These are phyloP conservation scores for Myotis pilosus DNA, from an alignment of 2,797 vertebrate species.

Conservation along the genomic window DNA sequence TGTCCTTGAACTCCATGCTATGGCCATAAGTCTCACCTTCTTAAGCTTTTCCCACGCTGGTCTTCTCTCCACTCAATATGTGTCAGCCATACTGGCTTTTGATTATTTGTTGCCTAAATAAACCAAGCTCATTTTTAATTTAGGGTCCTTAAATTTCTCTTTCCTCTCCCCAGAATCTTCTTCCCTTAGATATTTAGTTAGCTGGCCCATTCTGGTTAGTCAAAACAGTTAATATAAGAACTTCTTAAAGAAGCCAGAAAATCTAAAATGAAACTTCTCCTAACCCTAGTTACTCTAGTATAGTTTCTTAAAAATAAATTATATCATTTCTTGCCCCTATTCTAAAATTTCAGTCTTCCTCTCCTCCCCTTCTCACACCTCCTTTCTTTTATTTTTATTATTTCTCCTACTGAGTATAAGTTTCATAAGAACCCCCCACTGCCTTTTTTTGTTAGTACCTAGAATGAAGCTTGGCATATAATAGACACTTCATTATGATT, in stretches of 20 bases:
- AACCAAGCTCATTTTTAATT: background rate
- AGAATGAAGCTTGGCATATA: background rate
- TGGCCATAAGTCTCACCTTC: background rate
- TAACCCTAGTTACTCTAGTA: background rate
- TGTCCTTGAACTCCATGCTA: background rate
- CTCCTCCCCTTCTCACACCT: fast-evolving
- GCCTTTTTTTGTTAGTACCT: background rate
- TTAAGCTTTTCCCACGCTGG: no score
- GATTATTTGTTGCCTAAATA: background rate
- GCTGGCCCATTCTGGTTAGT: background rate
- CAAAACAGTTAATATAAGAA: background rate
- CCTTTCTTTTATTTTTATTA: background rate
- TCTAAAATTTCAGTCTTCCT: background rate
- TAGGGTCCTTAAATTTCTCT: background rate
- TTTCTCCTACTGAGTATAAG: background rate
- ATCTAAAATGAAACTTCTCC: background rate
- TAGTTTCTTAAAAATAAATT: background rate
- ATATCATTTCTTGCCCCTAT: background rate
- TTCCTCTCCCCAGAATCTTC: background rate
- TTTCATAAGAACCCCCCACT: background rate
- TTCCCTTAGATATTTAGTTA: background rate
- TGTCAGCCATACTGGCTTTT: background rate
- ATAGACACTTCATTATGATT: background rate
- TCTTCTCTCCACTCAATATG: background rate
- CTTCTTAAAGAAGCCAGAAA: background rate